Conservation (phyloP, 23 tunicate genomes). For the Trididemnum clinides region DNA sequence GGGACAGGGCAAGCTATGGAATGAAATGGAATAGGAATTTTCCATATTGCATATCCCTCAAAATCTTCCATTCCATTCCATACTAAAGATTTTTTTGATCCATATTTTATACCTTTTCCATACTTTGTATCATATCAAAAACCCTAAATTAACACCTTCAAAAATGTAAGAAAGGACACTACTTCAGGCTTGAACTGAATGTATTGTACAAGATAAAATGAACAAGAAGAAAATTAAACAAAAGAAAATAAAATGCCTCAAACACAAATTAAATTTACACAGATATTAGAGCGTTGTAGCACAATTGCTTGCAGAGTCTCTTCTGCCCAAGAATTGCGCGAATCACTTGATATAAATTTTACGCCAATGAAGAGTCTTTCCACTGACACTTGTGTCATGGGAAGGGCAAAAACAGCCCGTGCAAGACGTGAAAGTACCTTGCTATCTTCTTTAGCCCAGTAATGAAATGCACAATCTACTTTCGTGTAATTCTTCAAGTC, state of each 20-base stretch:
- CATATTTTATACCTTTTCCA: neutral
- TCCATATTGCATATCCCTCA: neutral
- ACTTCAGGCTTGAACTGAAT: too few species aligned
- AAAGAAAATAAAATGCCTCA: neutral
- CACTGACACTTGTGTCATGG: too few species aligned
- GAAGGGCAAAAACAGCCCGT: neutral
- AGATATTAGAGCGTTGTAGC: neutral
- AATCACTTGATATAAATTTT: neutral
- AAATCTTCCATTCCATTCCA: neutral
- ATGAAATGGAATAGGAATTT: neutral
- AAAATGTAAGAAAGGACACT: neutral
- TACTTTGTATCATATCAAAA: neutral
- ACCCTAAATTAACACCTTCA: neutral
- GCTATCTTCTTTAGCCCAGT: neutral
- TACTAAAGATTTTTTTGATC: neutral
- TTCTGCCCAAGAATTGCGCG: neutral
- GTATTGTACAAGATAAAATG: neutral
- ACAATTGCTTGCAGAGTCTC: neutral
- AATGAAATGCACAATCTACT: neutral
- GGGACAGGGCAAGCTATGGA: neutral
- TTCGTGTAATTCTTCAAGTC: neutral
- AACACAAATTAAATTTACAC: neutral
- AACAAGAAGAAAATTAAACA: neutral
- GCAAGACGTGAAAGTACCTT: neutral
- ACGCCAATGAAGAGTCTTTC: too few species aligned